These are phyloP conservation scores for Pardosa pseudoannulata DNA, from an alignment of 2,888 invertebrate genomes.

Conservation along the genomic window DNA sequence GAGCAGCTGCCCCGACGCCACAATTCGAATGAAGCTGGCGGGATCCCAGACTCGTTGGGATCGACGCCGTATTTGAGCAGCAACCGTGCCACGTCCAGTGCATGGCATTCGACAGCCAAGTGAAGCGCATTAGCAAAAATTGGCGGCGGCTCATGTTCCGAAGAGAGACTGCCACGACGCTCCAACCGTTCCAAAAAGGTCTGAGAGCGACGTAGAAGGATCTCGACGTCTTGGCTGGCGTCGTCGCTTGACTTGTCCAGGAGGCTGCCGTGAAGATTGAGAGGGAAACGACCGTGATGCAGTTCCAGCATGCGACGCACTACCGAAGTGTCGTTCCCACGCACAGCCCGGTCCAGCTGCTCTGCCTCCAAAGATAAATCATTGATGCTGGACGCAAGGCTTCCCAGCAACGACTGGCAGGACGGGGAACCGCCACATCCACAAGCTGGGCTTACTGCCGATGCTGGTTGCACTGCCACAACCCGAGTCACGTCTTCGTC, in stretches of 20 bases:
- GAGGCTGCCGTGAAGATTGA: conserved; percentile 77
- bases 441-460: conserved; percentile 36
- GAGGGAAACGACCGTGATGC: conserved; percentile 80
- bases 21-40: conserved; percentile 73
- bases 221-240: conserved; percentile 77
- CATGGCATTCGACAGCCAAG: conserved; percentile 81
- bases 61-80: conserved; percentile 81
- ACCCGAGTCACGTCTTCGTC: conserved; percentile 28
- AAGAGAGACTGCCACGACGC: conserved; percentile 76
- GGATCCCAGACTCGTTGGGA: conserved; percentile 80
- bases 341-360: conserved; percentile 80
- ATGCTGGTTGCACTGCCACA: conserved; percentile 42
- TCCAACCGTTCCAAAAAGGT: conserved; percentile 77
- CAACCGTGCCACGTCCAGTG: conserved; percentile 80
- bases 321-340: conserved; percentile 79
- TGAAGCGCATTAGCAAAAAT: conserved; percentile 81
- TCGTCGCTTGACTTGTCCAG: conserved; percentile 77
- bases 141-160: conserved; percentile 77
- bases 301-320: conserved; percentile 80
- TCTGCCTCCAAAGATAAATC: conserved; percentile 79
- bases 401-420: conserved; percentile 74
- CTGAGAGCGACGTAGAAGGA: conserved; percentile 77
- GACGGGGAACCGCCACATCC: conserved; percentile 48
- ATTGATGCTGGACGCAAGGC: conserved; percentile 79
- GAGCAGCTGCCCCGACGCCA: conserved; percentile 75